phyloP scores from a whole-genome alignment of 2,797 vertebrate species.

The Myiothlypis chrysogaster region DNA sequence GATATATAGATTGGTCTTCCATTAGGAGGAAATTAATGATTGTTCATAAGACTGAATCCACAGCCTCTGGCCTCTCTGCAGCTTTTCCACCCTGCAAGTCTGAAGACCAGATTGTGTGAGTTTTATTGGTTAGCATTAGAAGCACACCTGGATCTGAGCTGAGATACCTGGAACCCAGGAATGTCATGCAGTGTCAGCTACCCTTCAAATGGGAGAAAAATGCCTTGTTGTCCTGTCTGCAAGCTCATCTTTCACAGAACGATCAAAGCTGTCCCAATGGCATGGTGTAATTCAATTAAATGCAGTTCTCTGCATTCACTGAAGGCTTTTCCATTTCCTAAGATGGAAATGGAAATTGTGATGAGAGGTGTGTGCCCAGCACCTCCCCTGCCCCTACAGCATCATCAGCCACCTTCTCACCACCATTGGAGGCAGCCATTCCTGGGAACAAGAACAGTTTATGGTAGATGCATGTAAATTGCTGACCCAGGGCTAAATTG shows the following conservation, averaged over 20 bases:
- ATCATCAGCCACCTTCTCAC: neutral
- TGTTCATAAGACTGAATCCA: neutral
- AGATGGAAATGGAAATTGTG: neutral
- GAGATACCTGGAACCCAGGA: neutral
- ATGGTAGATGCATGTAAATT: neutral
- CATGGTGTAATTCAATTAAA: neutral
- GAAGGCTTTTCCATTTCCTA: neutral
- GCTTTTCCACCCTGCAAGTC: neutral
- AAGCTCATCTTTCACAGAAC: neutral
- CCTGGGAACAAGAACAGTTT: neutral
- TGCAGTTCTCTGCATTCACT: neutral
- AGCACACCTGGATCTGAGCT: neutral
- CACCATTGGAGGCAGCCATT: neutral
- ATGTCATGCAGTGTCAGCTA: neutral
- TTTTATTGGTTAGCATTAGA: neutral
- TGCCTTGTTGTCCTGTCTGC: neutral
- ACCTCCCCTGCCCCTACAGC: neutral
- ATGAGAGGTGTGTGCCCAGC: neutral
- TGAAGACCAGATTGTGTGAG: neutral
- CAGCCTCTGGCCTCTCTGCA: conserved; percentile 9
- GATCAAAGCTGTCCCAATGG: neutral
- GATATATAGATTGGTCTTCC: conserved; percentile 47
- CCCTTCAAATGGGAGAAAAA: neutral
- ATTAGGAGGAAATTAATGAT: conserved; percentile 52
- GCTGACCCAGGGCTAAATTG: conserved; percentile 11